Evolutionary conservation across 2,113 vertebrate genomes (phyloP), one percentile per base, ranked within the genome.

Genomic region (Pseudorectes ferrugineus): DNA sequence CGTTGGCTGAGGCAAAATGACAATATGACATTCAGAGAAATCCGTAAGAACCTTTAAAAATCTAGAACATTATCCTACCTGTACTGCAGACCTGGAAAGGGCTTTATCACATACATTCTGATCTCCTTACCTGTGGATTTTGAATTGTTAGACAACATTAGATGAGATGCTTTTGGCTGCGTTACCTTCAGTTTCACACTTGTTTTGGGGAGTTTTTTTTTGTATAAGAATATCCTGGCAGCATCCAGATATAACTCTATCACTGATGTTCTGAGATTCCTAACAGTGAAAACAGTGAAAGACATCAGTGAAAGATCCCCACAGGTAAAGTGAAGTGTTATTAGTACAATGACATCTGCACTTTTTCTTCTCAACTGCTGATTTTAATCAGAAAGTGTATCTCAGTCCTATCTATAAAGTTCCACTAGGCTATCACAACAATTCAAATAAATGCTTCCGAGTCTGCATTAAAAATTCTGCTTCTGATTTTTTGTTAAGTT

Each of bases 11-110:
- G 4, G 21, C 11, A 70, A 26, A 82, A 71, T 0, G 6, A 31
- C n/a, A 36, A 4, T 0, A 31, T 0, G 8, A 20, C 16, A n/a
- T 9, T 18, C 9, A 14, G 11, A 45, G 22, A 63, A 54, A 62
- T 31, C 10, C 2, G 0, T 4, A 21, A n/a, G 14, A 36, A 13
- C 9, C 21, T 40, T 66, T 18, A 28, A 43, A 66, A 45, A 42
- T 6, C 38, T 8, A 65, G 12, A 70, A 40, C 19, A 3, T 29
- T 9, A n/a, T 36, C 46, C 43, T 40, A 22, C 42, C 43, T 36
- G 16, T 9, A 42, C 24, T 26, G 57, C 14, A 82, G 23, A 26
- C 38, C 61, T 40, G 16, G 14, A 57, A 58, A 58, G 31, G 19
- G 28, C 28, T 82, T 66, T 35, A 74, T 15, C 28, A 3, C 3